Conservation (phyloP, 2,797 vertebrate species). For the Benthosema pterotum region DNA sequence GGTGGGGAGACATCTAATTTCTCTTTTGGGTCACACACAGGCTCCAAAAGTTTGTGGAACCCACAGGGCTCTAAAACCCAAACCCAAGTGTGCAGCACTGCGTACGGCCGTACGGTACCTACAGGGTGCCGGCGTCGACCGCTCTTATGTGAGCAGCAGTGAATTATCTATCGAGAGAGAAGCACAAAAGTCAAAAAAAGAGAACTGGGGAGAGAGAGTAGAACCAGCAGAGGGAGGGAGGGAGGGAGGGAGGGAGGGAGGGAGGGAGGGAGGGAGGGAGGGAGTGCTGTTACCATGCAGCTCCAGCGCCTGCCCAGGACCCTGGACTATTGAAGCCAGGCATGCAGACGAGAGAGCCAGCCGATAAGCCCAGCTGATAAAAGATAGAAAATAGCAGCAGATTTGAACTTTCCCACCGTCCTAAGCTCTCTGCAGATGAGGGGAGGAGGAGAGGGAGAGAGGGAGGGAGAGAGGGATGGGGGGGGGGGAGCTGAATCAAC, state of each 20-base stretch:
- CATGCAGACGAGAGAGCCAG: conserved; percentile 87
- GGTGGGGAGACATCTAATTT: too few species aligned
- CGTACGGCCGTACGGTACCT: too few species aligned
- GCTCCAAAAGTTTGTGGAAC: too few species aligned
- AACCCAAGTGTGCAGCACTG: too few species aligned
- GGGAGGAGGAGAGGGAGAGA: neutral
- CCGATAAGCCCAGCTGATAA: conserved; percentile 90
- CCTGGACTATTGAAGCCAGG: conserved; percentile 86
- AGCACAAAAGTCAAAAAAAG: conserved; percentile 1
- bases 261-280: conserved; percentile 34
- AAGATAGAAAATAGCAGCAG: conserved; percentile 97
- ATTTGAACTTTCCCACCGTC: conserved; percentile 94
- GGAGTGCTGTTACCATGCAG: conserved; percentile 67
- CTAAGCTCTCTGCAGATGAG: conserved; percentile 73
- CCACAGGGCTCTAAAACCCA: too few species aligned
- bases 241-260: conserved; percentile 41
- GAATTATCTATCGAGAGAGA: too few species aligned
- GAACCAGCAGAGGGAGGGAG: conserved; percentile 29
- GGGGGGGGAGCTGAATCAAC: conserved; percentile 61
- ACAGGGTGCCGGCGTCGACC: too few species aligned
- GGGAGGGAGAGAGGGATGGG: conserved; percentile 21
- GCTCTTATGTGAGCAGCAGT: too few species aligned
- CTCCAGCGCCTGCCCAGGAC: conserved; percentile 77
- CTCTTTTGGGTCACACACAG: too few species aligned
- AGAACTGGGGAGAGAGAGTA: conserved; percentile 28